These are phyloP conservation scores for Spodoptera litura DNA, from an alignment of 1,140 invertebrate species.

Conservation along the genomic window DNA sequence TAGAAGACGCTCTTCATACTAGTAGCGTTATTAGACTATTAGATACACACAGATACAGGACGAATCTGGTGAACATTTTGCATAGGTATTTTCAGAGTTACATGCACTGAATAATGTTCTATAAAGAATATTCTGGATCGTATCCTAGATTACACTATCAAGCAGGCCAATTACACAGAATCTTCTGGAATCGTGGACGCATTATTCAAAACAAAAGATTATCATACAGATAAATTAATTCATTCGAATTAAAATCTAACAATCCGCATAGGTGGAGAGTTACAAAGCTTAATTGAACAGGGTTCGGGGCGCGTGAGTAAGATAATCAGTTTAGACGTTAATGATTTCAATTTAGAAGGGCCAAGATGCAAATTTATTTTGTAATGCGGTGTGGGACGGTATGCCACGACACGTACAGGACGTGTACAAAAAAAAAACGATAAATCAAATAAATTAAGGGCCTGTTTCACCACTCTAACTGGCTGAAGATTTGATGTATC, in stretches of 20 bases:
- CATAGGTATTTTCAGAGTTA: no score
- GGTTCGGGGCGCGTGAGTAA: conserved; percentile 76
- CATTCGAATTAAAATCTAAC: conserved; percentile 80
- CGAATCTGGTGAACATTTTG: no score
- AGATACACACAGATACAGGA: no score
- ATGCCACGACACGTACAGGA: conserved; percentile 41
- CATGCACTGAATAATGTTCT: no score
- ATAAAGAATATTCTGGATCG: no score
- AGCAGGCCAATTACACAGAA: not conserved
- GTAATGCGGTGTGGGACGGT: conserved; percentile 46
- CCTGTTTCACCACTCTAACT: no score
- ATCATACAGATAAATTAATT: conserved; percentile 81
- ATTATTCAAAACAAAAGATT: conserved; percentile 66
- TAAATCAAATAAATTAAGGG: no score
- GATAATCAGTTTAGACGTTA: conserved; percentile 80
- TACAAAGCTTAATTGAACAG: conserved; percentile 83
- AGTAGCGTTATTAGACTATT: no score
- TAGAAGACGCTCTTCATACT: no score
- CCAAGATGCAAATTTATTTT: conserved; percentile 77
- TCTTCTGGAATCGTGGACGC: conserved; percentile 39
- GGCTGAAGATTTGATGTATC: no score
- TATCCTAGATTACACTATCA: not conserved
- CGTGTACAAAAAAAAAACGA: not conserved
- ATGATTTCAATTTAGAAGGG: conserved; percentile 83
- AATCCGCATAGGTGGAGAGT: conserved; percentile 80